phyloP scores from a whole-genome alignment of 2,888 invertebrate genomes.

The Platerodrilus igneus region DNA sequence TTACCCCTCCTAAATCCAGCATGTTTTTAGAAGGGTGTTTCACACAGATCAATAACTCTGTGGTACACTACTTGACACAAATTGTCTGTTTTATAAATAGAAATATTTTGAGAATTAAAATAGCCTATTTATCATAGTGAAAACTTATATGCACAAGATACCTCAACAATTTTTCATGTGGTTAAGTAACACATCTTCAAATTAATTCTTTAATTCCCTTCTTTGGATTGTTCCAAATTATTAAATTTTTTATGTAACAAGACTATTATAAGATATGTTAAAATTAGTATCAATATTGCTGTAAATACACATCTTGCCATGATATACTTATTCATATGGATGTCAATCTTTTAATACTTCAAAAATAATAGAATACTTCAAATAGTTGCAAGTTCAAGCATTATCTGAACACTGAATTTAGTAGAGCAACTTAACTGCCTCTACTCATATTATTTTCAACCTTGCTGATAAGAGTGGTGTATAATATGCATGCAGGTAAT shows the following conservation, averaged over 20 bases:
- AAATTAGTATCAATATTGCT: slow-evolving; percentile 39
- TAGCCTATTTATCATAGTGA: too few species aligned
- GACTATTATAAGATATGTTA: slow-evolving; percentile 42
- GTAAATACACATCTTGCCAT: slow-evolving; percentile 45
- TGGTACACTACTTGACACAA: slow-evolving; percentile 25
- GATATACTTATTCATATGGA: slow-evolving; percentile 24
- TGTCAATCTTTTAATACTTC: too few species aligned
- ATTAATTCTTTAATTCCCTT: slow-evolving; percentile 20
- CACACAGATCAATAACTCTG: slow-evolving; percentile 29
- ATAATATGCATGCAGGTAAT: too few species aligned
- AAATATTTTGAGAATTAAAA: too few species aligned
- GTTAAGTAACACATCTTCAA: too few species aligned
- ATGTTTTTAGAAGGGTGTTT: slow-evolving; percentile 1
- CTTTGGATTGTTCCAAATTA: slow-evolving; percentile 29
- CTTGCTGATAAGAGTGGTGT: too few species aligned
- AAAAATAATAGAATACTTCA: too few species aligned
- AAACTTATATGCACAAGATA: too few species aligned
- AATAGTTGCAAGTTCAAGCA: too few species aligned
- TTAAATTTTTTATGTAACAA: slow-evolving; percentile 44
- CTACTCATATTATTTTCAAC: too few species aligned
- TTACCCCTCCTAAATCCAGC: background rate
- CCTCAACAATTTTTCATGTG: background rate
- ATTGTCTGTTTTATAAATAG: slow-evolving; percentile 5
- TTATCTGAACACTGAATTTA: too few species aligned
- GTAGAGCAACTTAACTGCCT: too few species aligned